Conservation (phyloP, 2,113 vertebrate species). For the Lonchura striata region DNA sequence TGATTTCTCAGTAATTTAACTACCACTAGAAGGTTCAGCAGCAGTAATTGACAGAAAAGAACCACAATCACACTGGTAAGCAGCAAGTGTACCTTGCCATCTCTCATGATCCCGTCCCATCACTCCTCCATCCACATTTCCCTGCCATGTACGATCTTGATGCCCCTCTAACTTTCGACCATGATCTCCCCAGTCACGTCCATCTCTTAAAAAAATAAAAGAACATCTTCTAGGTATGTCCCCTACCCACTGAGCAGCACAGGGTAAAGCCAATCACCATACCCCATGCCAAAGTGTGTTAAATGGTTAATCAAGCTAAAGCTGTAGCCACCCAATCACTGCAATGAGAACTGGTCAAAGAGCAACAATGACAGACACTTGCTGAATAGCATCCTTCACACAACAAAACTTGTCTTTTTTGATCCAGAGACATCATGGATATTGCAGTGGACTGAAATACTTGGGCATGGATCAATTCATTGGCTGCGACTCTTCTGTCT, state of each 20-base stretch:
- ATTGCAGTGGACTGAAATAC: background rate
- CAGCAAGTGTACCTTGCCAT: constrained; percentile 74
- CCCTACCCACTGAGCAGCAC: background rate
- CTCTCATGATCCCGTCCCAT: constrained; percentile 69
- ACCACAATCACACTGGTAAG: constrained; percentile 52
- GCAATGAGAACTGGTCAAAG: background rate
- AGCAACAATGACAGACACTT: background rate
- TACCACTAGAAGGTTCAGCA: background rate
- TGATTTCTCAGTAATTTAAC: constrained; percentile 3
- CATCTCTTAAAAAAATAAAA: constrained; percentile 70
- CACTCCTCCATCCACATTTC: constrained; percentile 60
- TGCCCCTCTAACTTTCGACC: constrained; percentile 83
- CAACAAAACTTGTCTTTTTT: background rate
- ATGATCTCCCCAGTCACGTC: constrained; percentile 87
- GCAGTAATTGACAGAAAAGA: constrained; percentile 27
- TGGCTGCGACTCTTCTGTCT: background rate
- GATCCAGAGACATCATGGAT: background rate
- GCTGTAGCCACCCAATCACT: background rate
- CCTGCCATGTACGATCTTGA: constrained; percentile 83
- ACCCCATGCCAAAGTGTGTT: background rate
- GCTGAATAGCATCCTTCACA: background rate
- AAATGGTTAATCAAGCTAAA: background rate
- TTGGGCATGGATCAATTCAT: background rate
- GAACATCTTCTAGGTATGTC: background rate
- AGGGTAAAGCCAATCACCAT: constrained; percentile 4